Percentiles rank a stretch among this genome's conserved stretches.
Evolutionary conservation across 2,113 vertebrate species (phyloP).

Genomic region (Lagopus leucura): DNA sequence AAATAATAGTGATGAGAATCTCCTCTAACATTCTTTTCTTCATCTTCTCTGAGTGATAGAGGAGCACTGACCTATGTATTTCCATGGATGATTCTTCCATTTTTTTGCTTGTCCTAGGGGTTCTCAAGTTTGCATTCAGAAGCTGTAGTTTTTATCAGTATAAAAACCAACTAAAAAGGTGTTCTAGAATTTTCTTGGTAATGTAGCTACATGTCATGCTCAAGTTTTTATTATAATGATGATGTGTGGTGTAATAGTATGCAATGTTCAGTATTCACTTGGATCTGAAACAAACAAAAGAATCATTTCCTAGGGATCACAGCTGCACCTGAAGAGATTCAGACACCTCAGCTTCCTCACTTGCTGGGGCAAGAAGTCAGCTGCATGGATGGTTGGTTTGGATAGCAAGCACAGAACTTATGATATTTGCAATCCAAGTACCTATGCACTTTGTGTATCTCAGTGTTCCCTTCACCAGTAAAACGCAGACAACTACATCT

Average conservation of each 20-base stretch:
- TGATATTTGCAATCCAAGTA: background rate
- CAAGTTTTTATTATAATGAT: background rate
- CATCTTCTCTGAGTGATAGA: background rate
- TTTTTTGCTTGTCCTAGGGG: background rate
- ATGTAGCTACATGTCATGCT: background rate
- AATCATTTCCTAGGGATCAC: background rate
- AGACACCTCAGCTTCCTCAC: background rate
- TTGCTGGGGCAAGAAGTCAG: background rate
- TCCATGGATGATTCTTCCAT: background rate
- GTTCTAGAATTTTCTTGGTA: background rate
- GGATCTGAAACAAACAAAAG: background rate
- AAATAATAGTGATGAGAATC: background rate
- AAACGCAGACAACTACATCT: background rate
- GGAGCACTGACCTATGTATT: background rate
- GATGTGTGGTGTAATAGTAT: background rate
- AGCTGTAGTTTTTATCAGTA: background rate
- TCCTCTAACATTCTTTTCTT: background rate
- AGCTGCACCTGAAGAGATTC: background rate
- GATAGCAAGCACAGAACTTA: background rate
- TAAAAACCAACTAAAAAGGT: fast-evolving
- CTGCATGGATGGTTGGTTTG: background rate
- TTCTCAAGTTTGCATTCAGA: background rate
- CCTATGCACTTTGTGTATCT: background rate
- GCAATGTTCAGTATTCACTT: background rate
- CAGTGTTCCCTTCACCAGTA: background rate